Evolutionary conservation across 2,888 invertebrate genomes (phyloP).

Genomic region (Shargacucullia verbasci): DNA sequence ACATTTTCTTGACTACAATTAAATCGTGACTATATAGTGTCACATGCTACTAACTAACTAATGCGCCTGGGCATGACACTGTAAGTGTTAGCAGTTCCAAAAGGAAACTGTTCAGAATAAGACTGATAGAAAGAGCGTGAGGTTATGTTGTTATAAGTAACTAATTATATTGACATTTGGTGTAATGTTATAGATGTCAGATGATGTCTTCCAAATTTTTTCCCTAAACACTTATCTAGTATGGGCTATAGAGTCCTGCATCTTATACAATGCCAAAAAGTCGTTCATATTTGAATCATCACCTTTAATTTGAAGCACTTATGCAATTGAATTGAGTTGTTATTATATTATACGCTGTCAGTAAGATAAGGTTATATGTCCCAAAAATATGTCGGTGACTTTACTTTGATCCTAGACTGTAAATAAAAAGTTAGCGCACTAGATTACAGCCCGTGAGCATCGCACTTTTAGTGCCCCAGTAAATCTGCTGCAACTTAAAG

Average conservation of each 20-base stretch:
- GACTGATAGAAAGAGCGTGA: constrained; percentile 65
- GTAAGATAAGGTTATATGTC: too few species aligned
- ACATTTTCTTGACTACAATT: neutral
- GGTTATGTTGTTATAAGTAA: constrained; percentile 42
- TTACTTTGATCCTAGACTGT: constrained; percentile 11
- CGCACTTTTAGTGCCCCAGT: neutral
- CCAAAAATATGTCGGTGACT: constrained; percentile 3
- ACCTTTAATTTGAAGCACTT: constrained; percentile 1
- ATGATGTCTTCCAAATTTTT: constrained; percentile 68
- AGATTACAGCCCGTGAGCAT: neutral
- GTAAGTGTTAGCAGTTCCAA: constrained; percentile 39
- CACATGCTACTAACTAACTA: constrained; percentile 1
- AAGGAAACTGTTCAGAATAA: constrained; percentile 60
- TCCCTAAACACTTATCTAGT: constrained; percentile 13
- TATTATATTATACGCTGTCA: too few species aligned
- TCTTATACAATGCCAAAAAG: constrained; percentile 11
- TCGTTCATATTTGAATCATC: constrained; percentile 1
- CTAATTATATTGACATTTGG: constrained; percentile 43
- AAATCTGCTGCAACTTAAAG: neutral
- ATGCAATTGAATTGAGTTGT: constrained; percentile 3
- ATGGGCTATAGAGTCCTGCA: constrained; percentile 1
- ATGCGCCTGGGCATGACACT: constrained; percentile 10
- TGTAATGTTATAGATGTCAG: constrained; percentile 57
- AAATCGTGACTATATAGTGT: neutral
- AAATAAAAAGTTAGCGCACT: constrained; percentile 1